Base-by-base conservation (phyloP, 2,888 invertebrate species). In the Platycheirus rosarum region DNA sequence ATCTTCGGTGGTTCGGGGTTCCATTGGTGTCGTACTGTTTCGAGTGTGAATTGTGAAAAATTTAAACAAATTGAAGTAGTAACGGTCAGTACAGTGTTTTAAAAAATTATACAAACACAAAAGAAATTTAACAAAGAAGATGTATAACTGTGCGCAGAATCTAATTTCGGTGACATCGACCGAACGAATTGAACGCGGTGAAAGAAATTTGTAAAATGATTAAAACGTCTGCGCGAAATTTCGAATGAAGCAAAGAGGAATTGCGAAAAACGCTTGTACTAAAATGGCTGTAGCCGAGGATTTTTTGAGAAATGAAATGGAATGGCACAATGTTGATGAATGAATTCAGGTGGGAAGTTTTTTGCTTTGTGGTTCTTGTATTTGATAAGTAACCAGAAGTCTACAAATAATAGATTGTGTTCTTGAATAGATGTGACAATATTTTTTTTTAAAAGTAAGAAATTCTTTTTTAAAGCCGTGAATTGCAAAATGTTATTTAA, bases 71-170 rank as follows among this genome's bases (percentile, higher is more conserved):
- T 51, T 29, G 0, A 60, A 51, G 9, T 49, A 32, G 55, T 80
- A 80, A 80, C 80, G 80, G 80, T 76, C 62, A 60, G 57, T 37
- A 46, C 49, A n/a, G n/a, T 46, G 18, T 73, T 73, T 68, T 16
- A 78, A 73, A 78, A 73, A 57, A 14, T 40, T 60, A 71, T 65
- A 62, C 32, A 66, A 53, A 66, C 62, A 32, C 29, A 32, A 32
- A 66, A 53, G 65, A 76, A 65, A 75, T 70, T 65, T 65, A 42
- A 70, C 76, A 76, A 76, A 66, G 70, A 80, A 65, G 7, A 23
- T 4, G 7, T 26, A 57, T 46, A 57, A 57, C 57, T 80, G 23
- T 73, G 82, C 82, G 82, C 82, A 82, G 55, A 77, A 46, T 51
- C 62, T 11, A 11, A 49, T 1, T n/a, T 16, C 29, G 9, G 23